phyloP scores from a whole-genome alignment of 2,113 vertebrate genomes.

The Orientallactaga bullata region DNA sequence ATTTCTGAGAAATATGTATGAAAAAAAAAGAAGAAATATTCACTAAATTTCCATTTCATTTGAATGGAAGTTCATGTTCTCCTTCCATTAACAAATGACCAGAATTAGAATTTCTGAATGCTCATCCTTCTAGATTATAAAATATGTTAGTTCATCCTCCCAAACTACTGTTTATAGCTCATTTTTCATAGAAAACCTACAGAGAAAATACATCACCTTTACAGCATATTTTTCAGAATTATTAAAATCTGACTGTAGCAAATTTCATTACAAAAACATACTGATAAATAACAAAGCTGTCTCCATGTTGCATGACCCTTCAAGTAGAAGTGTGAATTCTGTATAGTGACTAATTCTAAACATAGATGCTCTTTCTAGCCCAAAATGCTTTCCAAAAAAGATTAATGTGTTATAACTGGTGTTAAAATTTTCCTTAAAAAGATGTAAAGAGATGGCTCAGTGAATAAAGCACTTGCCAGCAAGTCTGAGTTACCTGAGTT shows the following conservation, averaged over 20 bases:
- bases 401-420: conserved; percentile 2
- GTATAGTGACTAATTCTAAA: neutral
- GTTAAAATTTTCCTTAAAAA: neutral
- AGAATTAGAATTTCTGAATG: conserved; percentile 22
- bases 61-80: neutral
- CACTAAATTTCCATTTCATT: conserved; percentile 3
- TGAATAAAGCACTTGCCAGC: no score
- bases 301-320: neutral
- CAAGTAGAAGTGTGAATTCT: neutral
- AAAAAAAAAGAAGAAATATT: neutral
- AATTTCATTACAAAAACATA: neutral
- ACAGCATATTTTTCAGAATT: neutral
- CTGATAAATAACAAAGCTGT: neutral
- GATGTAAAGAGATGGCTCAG: no score
- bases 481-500: no score
- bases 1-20: conserved; percentile 5
- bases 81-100: neutral
- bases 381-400: neutral
- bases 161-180: neutral
- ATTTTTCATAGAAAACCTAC: neutral
- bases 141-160: neutral
- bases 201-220: neutral
- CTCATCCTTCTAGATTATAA: neutral
- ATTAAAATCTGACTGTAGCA: neutral
- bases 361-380: neutral